Conservation (phyloP, 64 coral and sea anemone species). For the Stichodactyla helianthus region DNA sequence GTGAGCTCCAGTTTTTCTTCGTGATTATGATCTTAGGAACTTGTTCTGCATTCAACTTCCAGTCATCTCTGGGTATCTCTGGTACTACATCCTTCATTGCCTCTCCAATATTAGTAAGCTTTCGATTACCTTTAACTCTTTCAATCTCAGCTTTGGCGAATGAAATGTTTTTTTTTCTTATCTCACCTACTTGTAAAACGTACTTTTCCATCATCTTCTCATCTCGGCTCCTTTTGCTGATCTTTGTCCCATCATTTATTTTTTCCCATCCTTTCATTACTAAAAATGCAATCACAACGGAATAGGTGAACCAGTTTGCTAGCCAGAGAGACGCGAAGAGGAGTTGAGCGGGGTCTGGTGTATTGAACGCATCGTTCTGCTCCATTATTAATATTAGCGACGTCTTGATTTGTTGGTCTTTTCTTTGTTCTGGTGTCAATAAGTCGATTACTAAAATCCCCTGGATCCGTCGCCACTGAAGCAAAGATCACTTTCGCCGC, state of each 20-base stretch:
- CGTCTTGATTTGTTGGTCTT: background rate
- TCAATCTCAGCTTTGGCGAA: background rate
- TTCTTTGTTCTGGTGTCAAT: slow-evolving; percentile 46
- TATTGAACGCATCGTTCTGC: background rate
- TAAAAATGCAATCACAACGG: background rate
- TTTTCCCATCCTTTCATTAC: background rate
- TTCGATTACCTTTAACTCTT: too few relatives aligned
- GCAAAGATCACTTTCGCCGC: background rate
- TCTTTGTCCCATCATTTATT: background rate
- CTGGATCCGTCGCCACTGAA: background rate
- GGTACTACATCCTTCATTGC: too few relatives aligned
- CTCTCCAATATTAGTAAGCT: too few relatives aligned
- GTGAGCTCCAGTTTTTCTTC: slow-evolving; percentile 24
- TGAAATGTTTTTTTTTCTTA: background rate
- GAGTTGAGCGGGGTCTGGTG: background rate
- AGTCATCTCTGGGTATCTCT: background rate
- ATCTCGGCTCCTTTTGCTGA: background rate
- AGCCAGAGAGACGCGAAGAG: background rate
- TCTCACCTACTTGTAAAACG: background rate
- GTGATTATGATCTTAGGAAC: slow-evolving; percentile 12
- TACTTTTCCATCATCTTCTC: background rate
- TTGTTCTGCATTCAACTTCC: slow-evolving; percentile 27
- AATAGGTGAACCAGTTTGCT: background rate
- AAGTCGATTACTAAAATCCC: background rate
- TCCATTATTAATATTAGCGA: slow-evolving; percentile 32